Evolutionary conservation across 2,888 invertebrate species (phyloP), one percentile per base, ranked within the genome.

Genomic region (Dynastes maya): DNA sequence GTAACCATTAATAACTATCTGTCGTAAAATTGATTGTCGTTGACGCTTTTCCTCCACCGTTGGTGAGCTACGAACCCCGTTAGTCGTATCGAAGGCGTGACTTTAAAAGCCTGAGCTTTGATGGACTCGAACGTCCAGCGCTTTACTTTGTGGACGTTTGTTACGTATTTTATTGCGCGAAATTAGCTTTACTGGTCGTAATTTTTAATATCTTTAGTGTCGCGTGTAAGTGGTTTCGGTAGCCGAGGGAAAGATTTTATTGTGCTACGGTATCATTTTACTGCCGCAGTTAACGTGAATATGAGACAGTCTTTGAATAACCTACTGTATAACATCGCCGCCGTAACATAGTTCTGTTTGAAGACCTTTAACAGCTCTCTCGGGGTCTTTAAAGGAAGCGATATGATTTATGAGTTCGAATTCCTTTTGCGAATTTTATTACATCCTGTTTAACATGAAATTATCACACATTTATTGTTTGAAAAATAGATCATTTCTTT

Each of bases 1-100:
- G 89, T 91, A 90, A 90, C 90, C 90, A 90, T 90, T 90, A 91
- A 91, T 90, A 90, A 90, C 89, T 89, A 89, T 89, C 89, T 89
- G 85, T 86, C 90, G 89, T 90, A 90, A 90, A 90, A 90, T 89
- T 89, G 89, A 90, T 90, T 90, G 89, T 88, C 88, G 90, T 90
- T 90, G 90, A 90, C 90, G 90, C 90, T 89, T 90, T 89, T 89
- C 88, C 89, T 89, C 87, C 88, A 87, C 89, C 87, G 87, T 87
- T 85, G 83, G 83, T 85, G 84, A 8, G 85, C 27, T 2, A 2
- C 55, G 55, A 83, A 22, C 40, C 13, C 65, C 16, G 22, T 51
- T 8, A 2, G 49, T 4, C 72, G 45, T 45, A 61, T 63, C 61
- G 61, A 27, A 74, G 72, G 86, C 83, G 85, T 85, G 84, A 83